Evolutionary conservation across 37 sponge, comb jelly and placozoan genomes (phyloP).

Genomic region (Haliclona indistincta): DNA sequence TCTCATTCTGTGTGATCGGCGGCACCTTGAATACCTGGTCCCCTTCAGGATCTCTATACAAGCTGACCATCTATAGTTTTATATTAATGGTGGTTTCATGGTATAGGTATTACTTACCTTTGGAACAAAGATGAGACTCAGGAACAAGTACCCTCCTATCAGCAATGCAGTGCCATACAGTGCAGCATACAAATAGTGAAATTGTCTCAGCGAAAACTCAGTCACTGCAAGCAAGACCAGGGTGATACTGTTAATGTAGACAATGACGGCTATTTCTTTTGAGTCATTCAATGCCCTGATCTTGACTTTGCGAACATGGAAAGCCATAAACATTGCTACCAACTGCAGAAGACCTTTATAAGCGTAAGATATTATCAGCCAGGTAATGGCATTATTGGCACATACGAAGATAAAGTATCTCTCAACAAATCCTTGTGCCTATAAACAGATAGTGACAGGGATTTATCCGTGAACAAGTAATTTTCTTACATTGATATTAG

Average conservation of each 20-base stretch:
- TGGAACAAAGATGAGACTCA: slow-evolving; percentile 45
- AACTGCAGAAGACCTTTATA: slow-evolving; percentile 31
- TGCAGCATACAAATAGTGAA: slow-evolving; percentile 33
- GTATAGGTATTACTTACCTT: slow-evolving; percentile 52
- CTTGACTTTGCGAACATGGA: slow-evolving; percentile 49
- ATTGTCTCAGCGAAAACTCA: slow-evolving; percentile 14
- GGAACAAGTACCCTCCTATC: slow-evolving; percentile 20
- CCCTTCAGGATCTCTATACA: no score
- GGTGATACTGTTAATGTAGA: slow-evolving; percentile 38
- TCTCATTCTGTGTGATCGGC: no score
- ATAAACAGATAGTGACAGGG: no score
- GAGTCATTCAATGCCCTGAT: slow-evolving; percentile 56
- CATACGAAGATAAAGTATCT: no score
- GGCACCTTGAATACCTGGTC: no score
- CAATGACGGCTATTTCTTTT: slow-evolving; percentile 45
- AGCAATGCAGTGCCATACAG: slow-evolving; percentile 22
- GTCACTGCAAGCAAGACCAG: slow-evolving; percentile 19
- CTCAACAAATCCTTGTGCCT: no score
- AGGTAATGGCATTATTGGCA: no score
- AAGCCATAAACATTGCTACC: slow-evolving; percentile 43
- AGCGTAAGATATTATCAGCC: slow-evolving; percentile 8
- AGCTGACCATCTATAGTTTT: no score
- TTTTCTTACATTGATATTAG: background rate
- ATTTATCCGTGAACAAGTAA: background rate
- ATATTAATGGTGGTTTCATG: no score